A percentile compares a stretch with the other conserved stretches of the same genome.
phyloP scores from a whole-genome alignment of 35 echinoderm and acorn worm genomes.

The Amphiura filiformis region DNA sequence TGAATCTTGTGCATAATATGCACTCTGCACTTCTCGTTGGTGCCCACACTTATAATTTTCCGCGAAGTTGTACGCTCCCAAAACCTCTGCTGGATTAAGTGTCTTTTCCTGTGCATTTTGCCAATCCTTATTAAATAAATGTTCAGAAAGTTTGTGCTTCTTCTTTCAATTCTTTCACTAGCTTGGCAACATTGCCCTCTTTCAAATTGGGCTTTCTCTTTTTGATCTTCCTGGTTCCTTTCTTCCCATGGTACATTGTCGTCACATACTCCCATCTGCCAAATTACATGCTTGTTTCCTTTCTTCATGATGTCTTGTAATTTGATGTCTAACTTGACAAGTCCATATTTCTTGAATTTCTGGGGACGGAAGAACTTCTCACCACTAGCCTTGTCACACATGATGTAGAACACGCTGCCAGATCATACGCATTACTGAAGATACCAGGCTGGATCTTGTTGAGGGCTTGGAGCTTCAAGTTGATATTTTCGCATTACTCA shows the following conservation, averaged over 20 bases:
- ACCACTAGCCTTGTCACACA: slow-evolving; percentile 22
- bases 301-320: slow-evolving; percentile 23
- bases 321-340: slow-evolving; percentile 25
- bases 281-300: slow-evolving; percentile 32
- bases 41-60: slow-evolving; percentile 64
- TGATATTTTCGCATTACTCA: slow-evolving; percentile 61
- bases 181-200: slow-evolving; percentile 9
- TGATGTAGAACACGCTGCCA: neutral
- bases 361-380: slow-evolving; percentile 18
- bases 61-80: slow-evolving; percentile 48
- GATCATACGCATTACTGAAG: slow-evolving; percentile 26
- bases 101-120: slow-evolving; percentile 36
- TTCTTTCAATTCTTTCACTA: slow-evolving; percentile 45
- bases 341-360: slow-evolving; percentile 43
- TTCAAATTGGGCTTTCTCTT: slow-evolving; percentile 53
- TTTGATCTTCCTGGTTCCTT: slow-evolving; percentile 35
- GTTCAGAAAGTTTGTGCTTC: slow-evolving; percentile 35
- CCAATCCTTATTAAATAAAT: slow-evolving; percentile 69
- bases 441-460: slow-evolving; percentile 22
- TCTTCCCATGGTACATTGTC: slow-evolving; percentile 36
- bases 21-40: slow-evolving; percentile 65
- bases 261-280: slow-evolving; percentile 62
- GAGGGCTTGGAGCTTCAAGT: slow-evolving; percentile 30
- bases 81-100: slow-evolving; percentile 13
- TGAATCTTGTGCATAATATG: slow-evolving; percentile 61